phyloP scores from a whole-genome alignment of 2,888 invertebrate genomes.

The Pocota personata region DNA sequence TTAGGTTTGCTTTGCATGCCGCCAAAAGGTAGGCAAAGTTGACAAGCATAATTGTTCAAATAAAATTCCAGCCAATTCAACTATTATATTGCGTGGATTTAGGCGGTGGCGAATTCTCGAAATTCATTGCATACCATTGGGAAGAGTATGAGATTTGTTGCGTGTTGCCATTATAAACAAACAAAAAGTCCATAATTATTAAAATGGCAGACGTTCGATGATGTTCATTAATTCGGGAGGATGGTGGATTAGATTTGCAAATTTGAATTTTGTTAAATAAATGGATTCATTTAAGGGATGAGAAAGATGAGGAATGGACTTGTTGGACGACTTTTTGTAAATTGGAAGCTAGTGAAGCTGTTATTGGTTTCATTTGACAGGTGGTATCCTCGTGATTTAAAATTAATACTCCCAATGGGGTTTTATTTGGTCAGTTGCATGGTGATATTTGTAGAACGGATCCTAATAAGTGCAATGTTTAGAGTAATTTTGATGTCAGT shows the following conservation, averaged over 20 bases:
- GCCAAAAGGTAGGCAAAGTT: neutral
- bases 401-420: neutral
- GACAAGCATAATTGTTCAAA: neutral
- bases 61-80: neutral
- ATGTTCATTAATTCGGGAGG: neutral
- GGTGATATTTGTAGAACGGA: neutral
- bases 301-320: neutral
- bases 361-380: neutral
- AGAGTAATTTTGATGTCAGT: neutral
- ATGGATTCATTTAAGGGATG: neutral
- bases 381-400: neutral
- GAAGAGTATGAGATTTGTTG: neutral
- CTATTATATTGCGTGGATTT: neutral
- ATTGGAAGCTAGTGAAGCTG: neutral
- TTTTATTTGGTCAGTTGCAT: neutral
- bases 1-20: neutral
- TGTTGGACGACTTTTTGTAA: neutral
- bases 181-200: neutral
- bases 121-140: neutral
- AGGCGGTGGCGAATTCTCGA: neutral
- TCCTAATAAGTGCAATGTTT: neutral
- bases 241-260: neutral
- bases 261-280: neutral
- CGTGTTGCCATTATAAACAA: constrained; percentile 43
- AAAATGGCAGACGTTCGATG: neutral